Conservation (phyloP, 2,888 invertebrate genomes). For the Baronia brevicornis region DNA sequence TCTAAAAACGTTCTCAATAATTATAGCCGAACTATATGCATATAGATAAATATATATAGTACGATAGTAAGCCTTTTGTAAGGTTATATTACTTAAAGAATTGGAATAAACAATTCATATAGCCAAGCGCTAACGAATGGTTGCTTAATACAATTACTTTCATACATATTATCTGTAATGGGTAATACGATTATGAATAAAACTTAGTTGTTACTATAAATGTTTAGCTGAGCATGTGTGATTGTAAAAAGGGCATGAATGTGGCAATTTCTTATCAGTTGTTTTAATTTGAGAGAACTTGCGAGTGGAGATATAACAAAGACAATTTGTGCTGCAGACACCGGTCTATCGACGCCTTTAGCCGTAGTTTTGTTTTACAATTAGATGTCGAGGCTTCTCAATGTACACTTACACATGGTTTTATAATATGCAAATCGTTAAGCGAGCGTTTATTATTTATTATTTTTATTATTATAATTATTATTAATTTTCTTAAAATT, state of each 20-base stretch:
- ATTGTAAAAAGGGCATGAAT: constrained; percentile 66
- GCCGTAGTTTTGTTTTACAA: constrained; percentile 44
- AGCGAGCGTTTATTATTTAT: constrained; percentile 66
- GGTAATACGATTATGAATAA: constrained; percentile 61
- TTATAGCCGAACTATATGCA: too few species aligned
- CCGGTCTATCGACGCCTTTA: constrained; percentile 37
- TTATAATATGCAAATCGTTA: constrained; percentile 52
- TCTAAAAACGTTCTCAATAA: constrained; percentile 10
- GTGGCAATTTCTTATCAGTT: constrained; percentile 60
- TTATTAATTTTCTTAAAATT: constrained; percentile 73
- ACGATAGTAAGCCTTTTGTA: too few species aligned
- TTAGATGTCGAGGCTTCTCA: constrained; percentile 37
- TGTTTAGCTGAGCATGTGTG: constrained; percentile 72
- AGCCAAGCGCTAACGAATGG: constrained; percentile 56
- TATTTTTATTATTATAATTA: constrained; percentile 57
- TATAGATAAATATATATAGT: too few species aligned
- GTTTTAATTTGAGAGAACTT: too few species aligned
- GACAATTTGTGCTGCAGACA: constrained; percentile 21
- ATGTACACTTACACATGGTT: constrained; percentile 35
- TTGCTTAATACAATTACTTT: constrained; percentile 55
- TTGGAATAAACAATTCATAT: constrained; percentile 23
- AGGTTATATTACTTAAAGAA: too few species aligned
- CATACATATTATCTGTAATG: constrained; percentile 60
- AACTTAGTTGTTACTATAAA: constrained; percentile 73
- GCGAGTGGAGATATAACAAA: constrained; percentile 2